These are phyloP conservation scores for Homalodisca vitripennis DNA, from an alignment of 1,140 invertebrate species.

Conservation along the genomic window DNA sequence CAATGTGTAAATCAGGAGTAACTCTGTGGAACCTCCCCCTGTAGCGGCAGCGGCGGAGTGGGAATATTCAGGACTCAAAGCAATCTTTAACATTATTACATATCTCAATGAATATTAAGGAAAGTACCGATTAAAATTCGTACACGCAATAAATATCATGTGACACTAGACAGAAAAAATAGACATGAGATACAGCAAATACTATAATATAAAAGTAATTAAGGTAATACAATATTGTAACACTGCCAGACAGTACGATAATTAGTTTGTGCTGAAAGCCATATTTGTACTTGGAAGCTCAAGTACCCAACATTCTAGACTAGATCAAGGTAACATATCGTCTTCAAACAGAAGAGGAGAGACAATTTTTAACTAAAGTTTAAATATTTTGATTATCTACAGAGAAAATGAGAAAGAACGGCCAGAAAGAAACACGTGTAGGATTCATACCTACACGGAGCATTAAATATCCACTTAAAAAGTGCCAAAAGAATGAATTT, in stretches of 20 bases:
- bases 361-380: not conserved
- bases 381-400: slow-evolving; percentile 9
- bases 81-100: slow-evolving; percentile 24
- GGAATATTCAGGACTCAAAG: not conserved
- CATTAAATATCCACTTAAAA: not conserved
- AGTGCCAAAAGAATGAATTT: not conserved
- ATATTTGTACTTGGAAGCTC: slow-evolving; percentile 38
- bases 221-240: slow-evolving; percentile 31
- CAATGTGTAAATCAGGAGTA: slow-evolving; percentile 1
- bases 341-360: not conserved
- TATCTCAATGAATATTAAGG: slow-evolving; percentile 26
- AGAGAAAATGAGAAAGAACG: not conserved
- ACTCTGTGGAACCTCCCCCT: no score
- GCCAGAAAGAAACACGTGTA: not conserved
- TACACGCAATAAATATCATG: slow-evolving; percentile 34
- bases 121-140: slow-evolving; percentile 29
- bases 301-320: slow-evolving; percentile 34
- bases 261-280: slow-evolving; percentile 38
- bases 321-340: slow-evolving; percentile 4
- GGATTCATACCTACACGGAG: not conserved
- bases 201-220: slow-evolving; percentile 31
- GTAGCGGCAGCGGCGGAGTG: not conserved
- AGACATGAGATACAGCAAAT: slow-evolving; percentile 33
- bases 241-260: slow-evolving; percentile 30
- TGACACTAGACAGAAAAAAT: slow-evolving; percentile 34